These are phyloP conservation scores for Chunga burmeisteri DNA, from an alignment of 2,113 vertebrate species.

Conservation along the genomic window DNA sequence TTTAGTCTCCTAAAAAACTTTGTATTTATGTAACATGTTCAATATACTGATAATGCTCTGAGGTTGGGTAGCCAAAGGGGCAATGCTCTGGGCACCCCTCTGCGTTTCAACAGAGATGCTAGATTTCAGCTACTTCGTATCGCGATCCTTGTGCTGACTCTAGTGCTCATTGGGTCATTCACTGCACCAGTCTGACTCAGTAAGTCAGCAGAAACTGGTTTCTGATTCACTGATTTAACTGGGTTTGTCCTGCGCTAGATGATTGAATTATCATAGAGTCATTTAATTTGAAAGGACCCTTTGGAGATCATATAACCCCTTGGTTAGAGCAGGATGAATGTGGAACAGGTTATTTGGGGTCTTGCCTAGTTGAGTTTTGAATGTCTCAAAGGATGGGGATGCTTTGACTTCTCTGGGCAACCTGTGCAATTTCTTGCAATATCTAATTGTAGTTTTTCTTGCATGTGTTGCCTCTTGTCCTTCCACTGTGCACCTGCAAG, in stretches of 20 bases:
- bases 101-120: not conserved
- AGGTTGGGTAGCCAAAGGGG: not conserved
- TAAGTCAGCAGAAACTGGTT: not conserved
- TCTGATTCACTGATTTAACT: not conserved
- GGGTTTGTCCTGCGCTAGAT: not conserved
- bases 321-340: not conserved
- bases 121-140: not conserved
- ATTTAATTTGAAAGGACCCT: not conserved
- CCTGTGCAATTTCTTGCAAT: not conserved
- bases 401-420: not conserved
- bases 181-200: not conserved
- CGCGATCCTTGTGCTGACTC: rapidly evolving
- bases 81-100: not conserved
- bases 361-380: not conserved
- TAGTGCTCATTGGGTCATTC: not conserved
- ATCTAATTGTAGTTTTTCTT: not conserved
- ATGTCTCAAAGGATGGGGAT: not conserved
- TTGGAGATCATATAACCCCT: not conserved
- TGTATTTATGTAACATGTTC: rapidly evolving
- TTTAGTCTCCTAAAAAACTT: not conserved
- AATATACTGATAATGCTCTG: not conserved
- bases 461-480: not conserved
- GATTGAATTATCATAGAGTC: not conserved
- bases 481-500: not conserved
- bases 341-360: not conserved